These are phyloP conservation scores for Pyrgus malvae DNA, from an alignment of 2,888 invertebrate genomes.

Conservation along the genomic window DNA sequence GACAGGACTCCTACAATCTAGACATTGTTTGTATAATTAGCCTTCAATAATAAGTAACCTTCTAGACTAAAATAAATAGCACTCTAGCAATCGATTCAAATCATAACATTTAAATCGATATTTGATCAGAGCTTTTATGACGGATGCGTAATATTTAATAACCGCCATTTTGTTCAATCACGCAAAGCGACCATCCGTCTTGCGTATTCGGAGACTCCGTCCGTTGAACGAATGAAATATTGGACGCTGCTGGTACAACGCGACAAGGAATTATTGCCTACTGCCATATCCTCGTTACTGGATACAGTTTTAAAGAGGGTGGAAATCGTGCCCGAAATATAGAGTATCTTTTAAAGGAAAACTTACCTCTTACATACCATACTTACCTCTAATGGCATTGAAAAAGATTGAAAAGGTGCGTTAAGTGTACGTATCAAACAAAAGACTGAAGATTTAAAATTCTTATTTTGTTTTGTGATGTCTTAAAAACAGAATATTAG, in stretches of 20 bases:
- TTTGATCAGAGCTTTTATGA: conserved; percentile 6
- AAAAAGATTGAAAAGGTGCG: too few species aligned
- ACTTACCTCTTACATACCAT: not conserved
- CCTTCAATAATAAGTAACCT: too few species aligned
- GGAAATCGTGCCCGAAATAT: conserved; percentile 24
- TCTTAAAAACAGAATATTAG: too few species aligned
- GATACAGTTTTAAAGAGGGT: conserved; percentile 25
- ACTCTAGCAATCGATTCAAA: too few species aligned
- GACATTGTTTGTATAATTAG: too few species aligned
- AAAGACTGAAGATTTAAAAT: too few species aligned
- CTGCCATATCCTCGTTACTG: conserved; percentile 27
- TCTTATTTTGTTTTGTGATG: too few species aligned
- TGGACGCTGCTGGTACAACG: conserved; percentile 27
- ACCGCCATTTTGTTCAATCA: conserved; percentile 27
- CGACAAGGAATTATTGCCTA: conserved; percentile 29
- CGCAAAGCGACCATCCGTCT: conserved; percentile 22
- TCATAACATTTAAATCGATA: not conserved
- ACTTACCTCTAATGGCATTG: too few species aligned
- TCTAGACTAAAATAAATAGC: too few species aligned
- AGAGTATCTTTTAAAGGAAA: conserved; percentile 5
- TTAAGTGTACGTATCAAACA: too few species aligned
- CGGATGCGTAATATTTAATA: conserved; percentile 13
- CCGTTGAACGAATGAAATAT: conserved; percentile 33
- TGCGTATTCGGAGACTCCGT: conserved; percentile 23
- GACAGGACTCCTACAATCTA: too few species aligned